Evolutionary conservation across 2,888 invertebrate genomes (phyloP).

Genomic region (Diarsia dahlii): DNA sequence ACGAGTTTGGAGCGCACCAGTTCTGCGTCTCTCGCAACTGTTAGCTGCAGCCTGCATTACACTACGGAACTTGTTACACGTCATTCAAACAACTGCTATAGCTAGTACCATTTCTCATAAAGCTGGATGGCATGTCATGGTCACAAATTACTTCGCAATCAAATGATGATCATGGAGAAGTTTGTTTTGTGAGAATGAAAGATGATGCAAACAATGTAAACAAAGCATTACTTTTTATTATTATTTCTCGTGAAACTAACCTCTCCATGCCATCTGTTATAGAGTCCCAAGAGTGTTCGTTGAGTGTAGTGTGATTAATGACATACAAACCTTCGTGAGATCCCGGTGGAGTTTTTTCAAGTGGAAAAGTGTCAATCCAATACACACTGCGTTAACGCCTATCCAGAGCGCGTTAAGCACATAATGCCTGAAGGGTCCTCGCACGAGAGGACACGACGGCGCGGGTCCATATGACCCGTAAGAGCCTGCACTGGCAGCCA

Average conservation of each 20-base stretch:
- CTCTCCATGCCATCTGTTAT: conserved; percentile 80
- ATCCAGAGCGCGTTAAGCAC: conserved; percentile 98
- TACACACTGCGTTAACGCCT: conserved; percentile 96
- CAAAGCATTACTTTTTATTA: conserved; percentile 70
- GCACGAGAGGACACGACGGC: conserved; percentile 96
- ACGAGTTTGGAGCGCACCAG: conserved; percentile 73
- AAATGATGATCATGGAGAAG: conserved; percentile 81
- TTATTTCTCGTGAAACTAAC: conserved; percentile 71
- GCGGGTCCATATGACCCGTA: conserved; percentile 93
- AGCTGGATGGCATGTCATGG: conserved; percentile 80
- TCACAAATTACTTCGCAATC: conserved; percentile 66
- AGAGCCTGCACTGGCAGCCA: conserved; percentile 94
- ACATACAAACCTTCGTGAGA: conserved; percentile 92
- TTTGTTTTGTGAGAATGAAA: conserved; percentile 73
- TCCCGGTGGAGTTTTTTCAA: conserved; percentile 95
- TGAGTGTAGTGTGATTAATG: conserved; percentile 45
- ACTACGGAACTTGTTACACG: conserved; percentile 75
- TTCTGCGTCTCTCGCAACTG: conserved; percentile 69
- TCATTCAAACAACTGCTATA: conserved; percentile 73
- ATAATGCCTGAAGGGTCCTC: conserved; percentile 97
- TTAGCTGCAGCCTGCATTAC: conserved; percentile 77
- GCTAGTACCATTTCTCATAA: conserved; percentile 74
- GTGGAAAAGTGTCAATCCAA: conserved; percentile 95
- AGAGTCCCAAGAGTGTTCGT: conserved; percentile 35
- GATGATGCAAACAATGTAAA: conserved; percentile 75